Percentiles rank a stretch among this genome's conserved stretches.
Conservation (phyloP, 2,888 invertebrate genomes). For the Corbicula japonica region DNA sequence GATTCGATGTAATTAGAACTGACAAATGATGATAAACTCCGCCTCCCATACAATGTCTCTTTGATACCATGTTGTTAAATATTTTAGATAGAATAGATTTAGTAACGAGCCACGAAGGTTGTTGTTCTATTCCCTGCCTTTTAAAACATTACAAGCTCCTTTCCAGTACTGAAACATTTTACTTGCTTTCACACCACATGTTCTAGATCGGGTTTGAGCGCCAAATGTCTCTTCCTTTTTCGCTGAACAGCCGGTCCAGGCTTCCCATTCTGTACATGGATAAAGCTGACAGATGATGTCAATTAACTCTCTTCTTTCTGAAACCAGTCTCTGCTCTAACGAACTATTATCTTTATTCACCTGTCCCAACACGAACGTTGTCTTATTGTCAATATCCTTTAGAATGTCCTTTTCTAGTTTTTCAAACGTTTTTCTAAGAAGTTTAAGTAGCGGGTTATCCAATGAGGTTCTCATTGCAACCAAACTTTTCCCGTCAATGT, state of each 20-base stretch:
- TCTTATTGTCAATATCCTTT: neutral
- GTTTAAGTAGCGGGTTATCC: neutral
- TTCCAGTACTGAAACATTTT: neutral
- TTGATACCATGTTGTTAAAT: too few relatives aligned
- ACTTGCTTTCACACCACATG: constrained; percentile 9
- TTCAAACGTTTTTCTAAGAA: neutral
- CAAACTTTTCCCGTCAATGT: neutral
- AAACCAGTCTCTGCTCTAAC: too few relatives aligned
- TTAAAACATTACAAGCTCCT: too few relatives aligned
- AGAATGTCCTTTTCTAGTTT: neutral
- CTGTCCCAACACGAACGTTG: neutral
- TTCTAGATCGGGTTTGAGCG: constrained; percentile 1
- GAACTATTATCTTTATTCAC: too few relatives aligned
- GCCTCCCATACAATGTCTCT: too few relatives aligned
- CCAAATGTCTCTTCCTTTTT: neutral
- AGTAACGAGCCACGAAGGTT: too few relatives aligned
- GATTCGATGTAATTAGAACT: too few relatives aligned
- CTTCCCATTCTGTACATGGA: constrained; percentile 7
- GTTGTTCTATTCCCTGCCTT: too few relatives aligned
- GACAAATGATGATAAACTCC: too few relatives aligned
- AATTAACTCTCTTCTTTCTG: neutral
- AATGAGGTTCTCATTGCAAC: neutral
- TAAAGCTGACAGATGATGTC: neutral
- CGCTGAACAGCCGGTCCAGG: constrained; percentile 12
- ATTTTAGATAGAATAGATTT: too few relatives aligned